Base-by-base conservation (phyloP, 1,140 invertebrate species). In the Pogonus chalceus region DNA sequence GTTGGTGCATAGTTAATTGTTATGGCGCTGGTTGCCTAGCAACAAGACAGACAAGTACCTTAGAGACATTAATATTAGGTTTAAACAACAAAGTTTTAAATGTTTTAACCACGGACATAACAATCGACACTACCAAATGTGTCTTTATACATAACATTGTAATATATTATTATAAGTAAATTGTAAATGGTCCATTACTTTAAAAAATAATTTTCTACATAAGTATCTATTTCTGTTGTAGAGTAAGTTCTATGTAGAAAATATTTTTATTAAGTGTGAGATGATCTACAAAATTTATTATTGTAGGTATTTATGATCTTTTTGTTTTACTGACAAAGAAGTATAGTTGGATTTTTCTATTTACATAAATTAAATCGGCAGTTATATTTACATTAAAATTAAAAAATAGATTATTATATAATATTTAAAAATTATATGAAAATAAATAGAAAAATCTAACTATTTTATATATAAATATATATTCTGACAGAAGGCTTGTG, bases 21-120 rank as follows among this genome's bases (percentile, higher is more conserved):
- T 43, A n/a, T 43, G 37, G 37, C 37, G 37, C 37, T 43, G 37
- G 37, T 43, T 43, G 37, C 37, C 37, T 10, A 43, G 37, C 37
- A 43, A 43, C 37, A 16, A 16, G 18, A 18, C 37, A 10, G 18
- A 10, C 18, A 16, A 43, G 37, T 43, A 43, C 37, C 37, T 43
- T 43, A 43, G 37, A 43, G 37, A 43, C 37, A 43, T 16, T 43
- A 43, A 4, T 31, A 31, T 7, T 7, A 31, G 26, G n/a, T n/a
- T 31, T 31, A 31, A 31, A 31, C 26, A 31, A 31, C 26, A 14
- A 7, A 7, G 4, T 31, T 31, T 31, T 4, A 31, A 31, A 7
- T 31, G 26, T 31, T 31, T 31, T 31, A 31, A 31, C 26, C 14
- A 31, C 26, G 26, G 14, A 31, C 26, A 7, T 31, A 31, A 7